Evolutionary conservation across 2,888 invertebrate genomes (phyloP).

Genomic region (Drosophila crucigera): DNA sequence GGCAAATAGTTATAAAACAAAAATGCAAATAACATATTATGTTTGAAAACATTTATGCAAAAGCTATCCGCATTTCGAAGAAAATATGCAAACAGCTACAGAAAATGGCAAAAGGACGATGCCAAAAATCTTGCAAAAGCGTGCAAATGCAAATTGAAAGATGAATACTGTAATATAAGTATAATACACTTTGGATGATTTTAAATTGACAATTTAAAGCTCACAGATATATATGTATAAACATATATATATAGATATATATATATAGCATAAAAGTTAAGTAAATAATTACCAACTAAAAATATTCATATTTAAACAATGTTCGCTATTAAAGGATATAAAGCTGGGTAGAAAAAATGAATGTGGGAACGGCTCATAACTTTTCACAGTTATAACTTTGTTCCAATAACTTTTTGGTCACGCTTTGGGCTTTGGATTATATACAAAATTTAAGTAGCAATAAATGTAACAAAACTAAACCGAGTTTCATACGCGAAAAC

Average conservation of each 20-base stretch:
- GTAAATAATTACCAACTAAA: neutral
- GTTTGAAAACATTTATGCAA: constrained; percentile 26
- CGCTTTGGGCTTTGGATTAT: neutral
- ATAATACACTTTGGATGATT: constrained; percentile 3
- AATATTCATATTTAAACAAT: neutral
- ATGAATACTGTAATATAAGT: constrained; percentile 8
- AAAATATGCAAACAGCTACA: constrained; percentile 46
- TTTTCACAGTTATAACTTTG: neutral
- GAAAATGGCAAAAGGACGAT: constrained; percentile 26
- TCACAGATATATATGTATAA: neutral
- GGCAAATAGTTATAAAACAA: constrained; percentile 1
- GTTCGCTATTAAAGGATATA: neutral
- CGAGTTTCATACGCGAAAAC: neutral
- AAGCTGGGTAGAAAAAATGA: neutral
- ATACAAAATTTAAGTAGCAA: neutral
- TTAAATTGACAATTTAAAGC: constrained; percentile 9
- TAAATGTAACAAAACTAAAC: neutral
- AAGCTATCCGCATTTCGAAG: constrained; percentile 24
- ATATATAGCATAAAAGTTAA: neutral
- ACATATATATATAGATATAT: too few species aligned
- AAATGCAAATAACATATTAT: constrained; percentile 20
- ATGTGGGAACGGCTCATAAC: neutral
- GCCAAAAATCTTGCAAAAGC: constrained; percentile 20
- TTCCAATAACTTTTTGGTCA: neutral
- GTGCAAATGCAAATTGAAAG: constrained; percentile 30